Evolutionary conservation across 2,888 invertebrate species (phyloP), one percentile per base, ranked within the genome.

Genomic region (Dione juno): DNA sequence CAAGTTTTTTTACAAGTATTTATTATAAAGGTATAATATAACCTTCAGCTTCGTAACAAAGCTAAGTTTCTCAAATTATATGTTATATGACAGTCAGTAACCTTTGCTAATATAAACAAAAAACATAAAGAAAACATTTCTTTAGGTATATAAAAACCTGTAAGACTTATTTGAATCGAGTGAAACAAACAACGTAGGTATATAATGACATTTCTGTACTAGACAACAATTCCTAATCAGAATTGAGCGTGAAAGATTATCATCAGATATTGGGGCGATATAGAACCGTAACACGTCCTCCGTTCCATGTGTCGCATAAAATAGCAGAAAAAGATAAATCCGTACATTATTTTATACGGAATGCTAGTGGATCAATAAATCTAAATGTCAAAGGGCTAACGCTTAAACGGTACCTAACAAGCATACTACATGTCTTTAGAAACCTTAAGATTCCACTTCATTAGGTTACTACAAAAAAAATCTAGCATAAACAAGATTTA

Each of bases 221-320:
- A 43, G 10, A 61, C 43, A 61, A 16, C 52, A 61, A 61, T 52
- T 67, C 41, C 28, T 50, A 59, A 67, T 41, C 67, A 40, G 59
- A 11, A 21, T 61, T 28, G 10, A 35, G 50, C 50, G 50, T 19
- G 6, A 52, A 52, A 35, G 52, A 67, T 67, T 50, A 59, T 28
- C 14, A 68, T 61, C 61, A 61, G 61, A 68, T 61, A 68, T 61
- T 61, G 52, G 19, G 35, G 52, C 43, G 67, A 52, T 61, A 59
- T 43, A 14, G 6, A 37, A 48, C 21, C 53, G 37, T 68, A 63
- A 68, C 63, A 63, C 16, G 45, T 63, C 61, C 19, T 52, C 40
- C 21, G 54, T 11, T 19, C 35, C 54, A 53, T 45, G 54, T n/a
- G 54, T 68, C 16, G 63, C 63, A 69, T 63, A 68, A 35, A 61